Evolutionary conservation across 2,113 vertebrate species (phyloP).

Genomic region (Tursiops truncatus): DNA sequence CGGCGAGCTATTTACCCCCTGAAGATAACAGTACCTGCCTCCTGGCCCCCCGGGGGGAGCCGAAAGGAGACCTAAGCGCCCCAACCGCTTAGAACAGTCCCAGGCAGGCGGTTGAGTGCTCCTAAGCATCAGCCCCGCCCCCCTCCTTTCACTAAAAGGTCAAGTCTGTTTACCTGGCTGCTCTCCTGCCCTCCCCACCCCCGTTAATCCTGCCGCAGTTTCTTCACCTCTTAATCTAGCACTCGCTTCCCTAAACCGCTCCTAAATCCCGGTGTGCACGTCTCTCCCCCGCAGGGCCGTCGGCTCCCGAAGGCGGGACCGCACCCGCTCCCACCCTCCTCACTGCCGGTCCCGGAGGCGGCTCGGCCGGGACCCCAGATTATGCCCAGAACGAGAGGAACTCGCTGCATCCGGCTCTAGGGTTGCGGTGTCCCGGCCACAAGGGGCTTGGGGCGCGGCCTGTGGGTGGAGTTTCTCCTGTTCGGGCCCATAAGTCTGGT

Average conservation of each 20-base stretch:
- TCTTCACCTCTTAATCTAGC: background rate
- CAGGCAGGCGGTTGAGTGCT: background rate
- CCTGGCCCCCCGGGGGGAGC: background rate
- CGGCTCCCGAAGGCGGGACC: background rate
- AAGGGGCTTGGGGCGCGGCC: background rate
- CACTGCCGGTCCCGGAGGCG: too few species aligned
- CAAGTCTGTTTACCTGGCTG: background rate
- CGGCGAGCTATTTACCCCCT: background rate
- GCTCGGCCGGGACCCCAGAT: background rate
- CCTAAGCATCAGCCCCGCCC: background rate
- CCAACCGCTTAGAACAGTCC: background rate
- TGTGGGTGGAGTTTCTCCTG: background rate
- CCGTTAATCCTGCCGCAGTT: background rate
- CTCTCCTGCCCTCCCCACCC: background rate
- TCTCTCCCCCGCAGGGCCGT: background rate
- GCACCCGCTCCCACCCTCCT: background rate
- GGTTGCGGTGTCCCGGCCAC: background rate
- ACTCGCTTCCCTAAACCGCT: background rate
- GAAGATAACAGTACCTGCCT: background rate
- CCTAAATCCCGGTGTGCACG: background rate
- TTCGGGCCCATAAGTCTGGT: background rate
- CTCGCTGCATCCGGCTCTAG: accelerated
- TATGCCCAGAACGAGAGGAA: background rate
- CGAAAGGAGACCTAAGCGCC: background rate
- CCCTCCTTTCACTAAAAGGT: background rate